Evolutionary conservation across 2,113 vertebrate genomes (phyloP).

Genomic region (Sprattus sprattus): DNA sequence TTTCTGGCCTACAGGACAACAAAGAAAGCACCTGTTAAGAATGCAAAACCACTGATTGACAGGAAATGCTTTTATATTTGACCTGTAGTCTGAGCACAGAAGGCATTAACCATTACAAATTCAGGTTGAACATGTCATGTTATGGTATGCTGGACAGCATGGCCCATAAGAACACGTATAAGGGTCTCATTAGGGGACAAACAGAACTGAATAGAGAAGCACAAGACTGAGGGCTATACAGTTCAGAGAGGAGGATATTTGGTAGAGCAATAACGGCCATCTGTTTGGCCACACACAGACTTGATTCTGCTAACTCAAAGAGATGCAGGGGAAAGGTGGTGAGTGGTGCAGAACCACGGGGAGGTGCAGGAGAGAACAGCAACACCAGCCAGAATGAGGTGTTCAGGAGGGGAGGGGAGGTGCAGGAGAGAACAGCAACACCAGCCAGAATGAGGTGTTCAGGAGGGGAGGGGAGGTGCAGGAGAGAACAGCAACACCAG

Average conservation of each 20-base stretch:
- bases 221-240: too few species aligned
- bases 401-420: conserved; percentile 19
- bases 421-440: conserved; percentile 3
- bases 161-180: too few species aligned
- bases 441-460: conserved; percentile 6
- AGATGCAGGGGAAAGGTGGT: neutral
- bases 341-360: neutral
- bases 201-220: too few species aligned
- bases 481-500: conserved; percentile 6
- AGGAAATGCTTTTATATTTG: too few species aligned
- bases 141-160: too few species aligned
- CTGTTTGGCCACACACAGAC: neutral
- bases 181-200: too few species aligned
- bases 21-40: conserved; percentile 15
- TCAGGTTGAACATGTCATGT: too few species aligned
- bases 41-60: neutral
- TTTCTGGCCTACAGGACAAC: conserved; percentile 75
- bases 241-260: neutral
- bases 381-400: neutral
- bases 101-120: too few species aligned
- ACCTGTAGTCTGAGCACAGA: too few species aligned
- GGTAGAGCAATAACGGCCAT: neutral
- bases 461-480: conserved; percentile 25
- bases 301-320: too few species aligned
- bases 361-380: conserved; percentile 21